A percentile compares a stretch with the other conserved stretches of the same genome.
phyloP scores from a whole-genome alignment of 2,113 vertebrate species.

The Rynchops niger region DNA sequence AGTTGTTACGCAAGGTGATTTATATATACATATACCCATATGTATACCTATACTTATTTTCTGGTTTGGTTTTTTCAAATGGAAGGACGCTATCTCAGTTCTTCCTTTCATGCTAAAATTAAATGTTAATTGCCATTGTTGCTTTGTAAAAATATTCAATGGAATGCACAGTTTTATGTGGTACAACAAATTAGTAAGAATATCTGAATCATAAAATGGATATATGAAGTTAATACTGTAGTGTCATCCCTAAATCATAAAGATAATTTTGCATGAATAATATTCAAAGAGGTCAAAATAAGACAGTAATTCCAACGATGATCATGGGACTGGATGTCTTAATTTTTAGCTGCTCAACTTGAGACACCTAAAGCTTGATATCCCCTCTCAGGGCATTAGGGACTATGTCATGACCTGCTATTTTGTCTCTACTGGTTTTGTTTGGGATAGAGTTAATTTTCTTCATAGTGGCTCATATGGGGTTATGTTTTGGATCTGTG shows the following conservation, averaged over 20 bases:
- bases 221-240: background rate
- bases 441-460: background rate
- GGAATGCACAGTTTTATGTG: background rate
- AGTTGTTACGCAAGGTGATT: background rate
- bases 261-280: background rate
- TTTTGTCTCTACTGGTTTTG: background rate
- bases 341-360: background rate
- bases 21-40: background rate
- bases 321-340: background rate
- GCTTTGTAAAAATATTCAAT: background rate
- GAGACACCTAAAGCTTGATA: background rate
- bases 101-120: background rate
- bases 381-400: background rate
- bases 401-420: background rate
- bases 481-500: background rate
- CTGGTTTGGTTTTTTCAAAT: background rate
- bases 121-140: background rate
- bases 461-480: rapidly evolving
- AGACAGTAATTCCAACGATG: background rate
- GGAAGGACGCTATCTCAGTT: background rate
- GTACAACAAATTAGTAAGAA: background rate
- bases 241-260: background rate
- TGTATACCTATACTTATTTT: background rate
- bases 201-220: background rate
- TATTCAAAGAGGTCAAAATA: background rate